Conservation (phyloP, 2,888 invertebrate species). For the Drosophila macrospina region DNA sequence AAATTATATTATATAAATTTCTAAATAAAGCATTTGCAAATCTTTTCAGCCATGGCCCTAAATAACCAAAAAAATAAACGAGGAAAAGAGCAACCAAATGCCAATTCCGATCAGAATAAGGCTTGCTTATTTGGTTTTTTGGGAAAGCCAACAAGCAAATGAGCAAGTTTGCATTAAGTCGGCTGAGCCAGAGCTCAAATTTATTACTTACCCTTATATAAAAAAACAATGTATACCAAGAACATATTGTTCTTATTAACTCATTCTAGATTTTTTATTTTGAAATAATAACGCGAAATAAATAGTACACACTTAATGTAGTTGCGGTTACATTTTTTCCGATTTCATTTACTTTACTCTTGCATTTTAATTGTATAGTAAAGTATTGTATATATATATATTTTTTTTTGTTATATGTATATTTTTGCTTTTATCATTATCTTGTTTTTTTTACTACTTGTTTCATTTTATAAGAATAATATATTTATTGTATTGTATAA, state of each 20-base stretch:
- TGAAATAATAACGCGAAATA: conserved; percentile 65
- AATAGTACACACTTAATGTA: conserved; percentile 53
- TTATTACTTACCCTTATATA: neutral
- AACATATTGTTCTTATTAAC: conserved; percentile 30
- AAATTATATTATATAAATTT: too few relatives aligned
- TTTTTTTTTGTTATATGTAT: conserved; percentile 32
- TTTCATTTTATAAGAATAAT: conserved; percentile 70
- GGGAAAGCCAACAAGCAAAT: too few relatives aligned
- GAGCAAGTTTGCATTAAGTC: too few relatives aligned
- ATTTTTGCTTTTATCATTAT: conserved; percentile 30
- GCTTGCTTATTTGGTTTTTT: too few relatives aligned
- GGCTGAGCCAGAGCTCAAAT: too few relatives aligned
- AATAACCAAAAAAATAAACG: neutral
- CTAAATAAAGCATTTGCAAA: neutral
- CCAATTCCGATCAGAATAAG: too few relatives aligned
- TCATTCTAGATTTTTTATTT: conserved; percentile 72
- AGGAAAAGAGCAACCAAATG: neutral
- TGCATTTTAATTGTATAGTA: conserved; percentile 61
- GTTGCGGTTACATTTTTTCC: conserved; percentile 50
- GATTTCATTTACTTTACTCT: conserved; percentile 41
- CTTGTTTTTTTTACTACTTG: conserved; percentile 44
- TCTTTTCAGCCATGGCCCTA: conserved; percentile 25
- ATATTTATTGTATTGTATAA: conserved; percentile 61
- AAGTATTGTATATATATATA: conserved; percentile 60
- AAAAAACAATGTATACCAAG: neutral